phyloP scores from a whole-genome alignment of 2,113 vertebrate species.

The Sinocyclocheilus maitianheensis region DNA sequence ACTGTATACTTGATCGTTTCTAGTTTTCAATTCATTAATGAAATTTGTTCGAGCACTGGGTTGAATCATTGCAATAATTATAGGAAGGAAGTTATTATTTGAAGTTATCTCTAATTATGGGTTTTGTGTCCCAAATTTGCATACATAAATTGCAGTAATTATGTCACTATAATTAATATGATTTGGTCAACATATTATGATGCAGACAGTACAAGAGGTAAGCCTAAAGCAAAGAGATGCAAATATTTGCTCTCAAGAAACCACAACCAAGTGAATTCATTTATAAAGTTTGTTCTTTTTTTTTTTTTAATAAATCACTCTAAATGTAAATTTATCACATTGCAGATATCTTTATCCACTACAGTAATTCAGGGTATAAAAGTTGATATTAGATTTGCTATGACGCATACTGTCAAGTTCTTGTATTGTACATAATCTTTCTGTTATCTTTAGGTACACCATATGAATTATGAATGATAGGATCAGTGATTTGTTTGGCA shows the following conservation, averaged over 20 bases:
- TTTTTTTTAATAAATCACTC: background rate
- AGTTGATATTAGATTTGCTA: background rate
- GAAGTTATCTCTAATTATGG: slow-evolving; percentile 71
- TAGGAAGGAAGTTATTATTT: slow-evolving; percentile 75
- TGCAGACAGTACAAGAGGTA: slow-evolving; percentile 55
- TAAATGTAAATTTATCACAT: slow-evolving; percentile 19
- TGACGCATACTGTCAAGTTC: background rate
- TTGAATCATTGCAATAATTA: slow-evolving; percentile 80
- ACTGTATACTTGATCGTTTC: slow-evolving; percentile 74
- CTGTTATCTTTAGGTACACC: background rate
- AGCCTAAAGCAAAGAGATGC: slow-evolving; percentile 34
- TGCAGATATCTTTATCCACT: slow-evolving; percentile 10
- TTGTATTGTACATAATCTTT: background rate
- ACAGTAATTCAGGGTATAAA: background rate
- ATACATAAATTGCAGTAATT: slow-evolving; percentile 75
- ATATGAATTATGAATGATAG: background rate
- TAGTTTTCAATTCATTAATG: slow-evolving; percentile 80
- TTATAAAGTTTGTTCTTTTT: slow-evolving; percentile 7
- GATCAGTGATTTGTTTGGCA: background rate
- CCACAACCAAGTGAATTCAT: background rate
- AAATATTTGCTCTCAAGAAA: slow-evolving; percentile 9
- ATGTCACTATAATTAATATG: slow-evolving; percentile 77
- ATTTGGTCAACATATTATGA: slow-evolving; percentile 65
- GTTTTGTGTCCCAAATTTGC: slow-evolving; percentile 73
- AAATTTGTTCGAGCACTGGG: slow-evolving; percentile 81